phyloP scores from a whole-genome alignment of 2,113 vertebrate genomes.

The Oenanthe oenanthe region DNA sequence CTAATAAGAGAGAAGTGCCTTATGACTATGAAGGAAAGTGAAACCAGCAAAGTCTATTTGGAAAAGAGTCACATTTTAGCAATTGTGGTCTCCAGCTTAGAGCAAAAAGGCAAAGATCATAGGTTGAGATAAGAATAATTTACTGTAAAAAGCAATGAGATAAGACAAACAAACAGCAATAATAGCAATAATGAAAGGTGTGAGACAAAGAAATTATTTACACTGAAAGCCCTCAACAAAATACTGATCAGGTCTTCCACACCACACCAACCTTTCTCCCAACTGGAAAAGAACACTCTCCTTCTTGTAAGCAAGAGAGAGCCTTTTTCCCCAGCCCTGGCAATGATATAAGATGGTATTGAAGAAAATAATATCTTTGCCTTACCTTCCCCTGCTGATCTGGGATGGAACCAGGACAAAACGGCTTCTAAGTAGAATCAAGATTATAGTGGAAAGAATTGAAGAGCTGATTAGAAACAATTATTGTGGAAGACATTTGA shows the following conservation, averaged over 20 bases:
- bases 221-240: not conserved
- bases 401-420: not conserved
- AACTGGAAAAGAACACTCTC: rapidly evolving
- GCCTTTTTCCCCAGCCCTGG: not conserved
- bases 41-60: not conserved
- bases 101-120: not conserved
- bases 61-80: not conserved
- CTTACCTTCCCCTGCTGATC: not conserved
- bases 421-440: not conserved
- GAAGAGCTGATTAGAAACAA: not conserved
- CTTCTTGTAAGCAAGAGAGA: not conserved
- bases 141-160: not conserved
- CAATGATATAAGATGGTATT: not conserved
- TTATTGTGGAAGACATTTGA: not conserved
- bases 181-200: not conserved
- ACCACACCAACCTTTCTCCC: not conserved
- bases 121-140: not conserved
- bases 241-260: rapidly evolving
- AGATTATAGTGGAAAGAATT: not conserved
- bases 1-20: not conserved
- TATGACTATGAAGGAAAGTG: not conserved
- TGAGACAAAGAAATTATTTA: not conserved
- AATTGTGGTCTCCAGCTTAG: not conserved
- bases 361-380: not conserved
- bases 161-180: not conserved